Evolutionary conservation across 2,888 invertebrate genomes (phyloP).

Genomic region (Limnephilus marmoratus): DNA sequence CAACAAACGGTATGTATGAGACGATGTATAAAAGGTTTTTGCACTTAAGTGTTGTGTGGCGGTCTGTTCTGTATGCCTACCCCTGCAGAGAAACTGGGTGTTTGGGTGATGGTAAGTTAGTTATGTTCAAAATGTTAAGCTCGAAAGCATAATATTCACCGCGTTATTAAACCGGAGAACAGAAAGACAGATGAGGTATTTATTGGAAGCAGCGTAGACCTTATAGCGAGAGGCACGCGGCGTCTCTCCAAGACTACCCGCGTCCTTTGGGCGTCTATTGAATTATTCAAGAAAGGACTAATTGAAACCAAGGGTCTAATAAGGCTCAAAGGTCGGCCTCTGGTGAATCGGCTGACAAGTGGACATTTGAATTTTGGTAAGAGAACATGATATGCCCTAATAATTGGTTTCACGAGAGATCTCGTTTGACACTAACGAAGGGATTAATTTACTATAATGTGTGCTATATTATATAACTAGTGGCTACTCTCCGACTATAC

Average conservation of each 20-base stretch:
- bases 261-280: constrained; percentile 36
- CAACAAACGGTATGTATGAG: too few species aligned
- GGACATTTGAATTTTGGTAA: constrained; percentile 34
- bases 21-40: too few species aligned
- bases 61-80: neutral
- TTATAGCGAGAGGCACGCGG: neutral
- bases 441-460: neutral
- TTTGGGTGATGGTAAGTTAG: neutral
- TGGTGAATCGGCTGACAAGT: constrained; percentile 25
- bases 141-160: neutral
- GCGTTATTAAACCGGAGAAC: neutral
- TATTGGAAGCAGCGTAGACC: neutral
- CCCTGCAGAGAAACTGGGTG: neutral
- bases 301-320: constrained; percentile 37
- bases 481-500: neutral
- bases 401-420: constrained; percentile 2
- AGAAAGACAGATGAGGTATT: neutral
- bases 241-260: neutral
- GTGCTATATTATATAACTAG: neutral
- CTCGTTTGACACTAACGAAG: neutral
- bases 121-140: neutral
- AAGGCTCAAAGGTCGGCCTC: constrained; percentile 37
- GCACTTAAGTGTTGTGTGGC: neutral
- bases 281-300: constrained; percentile 44
- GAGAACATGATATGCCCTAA: constrained; percentile 1